These are phyloP conservation scores for Orientallactaga sibirica DNA, from an alignment of 2,797 vertebrate genomes.

Conservation along the genomic window DNA sequence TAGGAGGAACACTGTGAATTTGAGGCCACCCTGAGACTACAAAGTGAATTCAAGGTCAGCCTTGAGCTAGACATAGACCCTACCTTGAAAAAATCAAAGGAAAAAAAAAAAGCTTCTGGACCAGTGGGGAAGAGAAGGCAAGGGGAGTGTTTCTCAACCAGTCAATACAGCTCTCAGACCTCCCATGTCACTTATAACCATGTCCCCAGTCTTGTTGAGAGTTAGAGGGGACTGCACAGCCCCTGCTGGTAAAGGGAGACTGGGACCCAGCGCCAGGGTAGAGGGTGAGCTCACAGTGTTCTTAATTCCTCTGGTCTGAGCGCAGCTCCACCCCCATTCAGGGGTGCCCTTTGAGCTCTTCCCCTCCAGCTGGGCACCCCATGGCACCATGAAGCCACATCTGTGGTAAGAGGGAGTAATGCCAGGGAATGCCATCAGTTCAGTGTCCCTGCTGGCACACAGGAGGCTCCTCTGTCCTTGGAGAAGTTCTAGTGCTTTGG, in stretches of 20 bases:
- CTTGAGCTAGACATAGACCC: no score
- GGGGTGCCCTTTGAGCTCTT: not conserved
- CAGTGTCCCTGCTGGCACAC: not conserved
- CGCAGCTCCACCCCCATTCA: no score
- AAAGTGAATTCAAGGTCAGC: no score
- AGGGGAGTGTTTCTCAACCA: constrained; percentile 78
- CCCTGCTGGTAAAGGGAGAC: constrained; percentile 69
- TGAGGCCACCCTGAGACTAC: no score
- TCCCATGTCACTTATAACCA: constrained; percentile 82
- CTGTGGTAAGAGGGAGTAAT: not conserved
- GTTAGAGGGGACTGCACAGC: constrained; percentile 51
- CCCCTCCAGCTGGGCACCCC: not conserved
- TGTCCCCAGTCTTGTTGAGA: constrained; percentile 60
- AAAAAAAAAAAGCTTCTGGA: not conserved
- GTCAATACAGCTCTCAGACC: constrained; percentile 68
- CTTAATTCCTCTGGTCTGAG: no score
- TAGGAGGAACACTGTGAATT: no score
- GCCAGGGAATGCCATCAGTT: not conserved
- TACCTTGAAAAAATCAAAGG: no score
- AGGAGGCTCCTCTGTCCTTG: not conserved
- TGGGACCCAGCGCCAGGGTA: constrained; percentile 67
- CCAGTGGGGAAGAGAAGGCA: constrained; percentile 40
- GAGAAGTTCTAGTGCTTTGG: not conserved
- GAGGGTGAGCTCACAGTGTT: no score
- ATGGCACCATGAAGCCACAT: not conserved